A percentile compares a stretch with the other conserved stretches of the same genome.
Conservation (phyloP, 2,797 vertebrate genomes). For the Gallirallus australis region DNA sequence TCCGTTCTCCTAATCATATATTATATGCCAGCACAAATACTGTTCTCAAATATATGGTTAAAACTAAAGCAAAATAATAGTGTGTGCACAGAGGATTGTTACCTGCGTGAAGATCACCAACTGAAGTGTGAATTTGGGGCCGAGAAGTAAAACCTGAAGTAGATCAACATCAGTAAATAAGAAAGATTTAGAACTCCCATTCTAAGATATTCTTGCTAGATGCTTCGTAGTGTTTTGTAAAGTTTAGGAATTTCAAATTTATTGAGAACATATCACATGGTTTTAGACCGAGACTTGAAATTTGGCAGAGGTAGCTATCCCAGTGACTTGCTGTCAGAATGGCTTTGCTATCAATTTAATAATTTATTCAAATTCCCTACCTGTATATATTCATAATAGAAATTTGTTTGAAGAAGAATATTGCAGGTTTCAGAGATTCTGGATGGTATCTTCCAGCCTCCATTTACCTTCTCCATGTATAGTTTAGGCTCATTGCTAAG, state of each 20-base stretch:
- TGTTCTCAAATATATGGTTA: neutral
- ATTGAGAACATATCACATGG: neutral
- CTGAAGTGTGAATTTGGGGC: neutral
- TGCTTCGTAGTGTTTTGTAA: neutral
- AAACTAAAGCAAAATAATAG: neutral
- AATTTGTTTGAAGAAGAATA: neutral
- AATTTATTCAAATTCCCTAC: neutral
- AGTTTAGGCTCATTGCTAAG: neutral
- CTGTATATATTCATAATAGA: neutral
- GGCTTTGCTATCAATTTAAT: neutral
- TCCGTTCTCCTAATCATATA: neutral
- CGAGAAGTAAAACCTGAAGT: neutral
- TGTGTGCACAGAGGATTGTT: neutral
- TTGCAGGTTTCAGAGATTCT: neutral
- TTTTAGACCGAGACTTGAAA: neutral
- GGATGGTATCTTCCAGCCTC: neutral
- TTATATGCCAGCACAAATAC: neutral
- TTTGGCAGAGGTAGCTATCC: neutral
- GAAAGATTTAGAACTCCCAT: neutral
- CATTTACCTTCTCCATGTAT: neutral
- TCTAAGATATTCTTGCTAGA: neutral
- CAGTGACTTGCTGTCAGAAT: neutral
- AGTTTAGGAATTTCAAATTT: neutral
- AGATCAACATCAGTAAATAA: neutral
- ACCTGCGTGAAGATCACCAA: neutral